These are phyloP conservation scores for Pachyrhynchus sulphureomaculatus DNA, from an alignment of 1,140 invertebrate species.

Conservation along the genomic window DNA sequence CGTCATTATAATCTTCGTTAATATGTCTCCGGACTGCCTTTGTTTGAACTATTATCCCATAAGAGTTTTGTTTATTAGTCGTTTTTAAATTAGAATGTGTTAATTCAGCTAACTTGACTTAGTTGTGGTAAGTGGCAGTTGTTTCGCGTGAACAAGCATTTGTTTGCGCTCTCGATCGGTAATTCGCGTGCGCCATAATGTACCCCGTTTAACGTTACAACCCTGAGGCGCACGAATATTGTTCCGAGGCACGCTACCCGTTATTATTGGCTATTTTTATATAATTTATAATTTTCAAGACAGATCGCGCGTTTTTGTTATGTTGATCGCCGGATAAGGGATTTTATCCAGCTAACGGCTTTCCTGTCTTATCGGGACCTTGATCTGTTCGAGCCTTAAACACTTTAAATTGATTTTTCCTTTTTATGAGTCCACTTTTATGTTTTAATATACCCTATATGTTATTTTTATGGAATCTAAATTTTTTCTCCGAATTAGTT, in stretches of 20 bases:
- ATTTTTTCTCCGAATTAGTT: too few species aligned
- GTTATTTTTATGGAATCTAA: too few species aligned
- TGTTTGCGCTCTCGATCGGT: slow-evolving; percentile 53
- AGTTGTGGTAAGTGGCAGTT: slow-evolving; percentile 51
- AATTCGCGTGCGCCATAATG: slow-evolving; percentile 52
- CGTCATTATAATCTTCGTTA: too few species aligned
- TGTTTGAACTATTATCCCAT: too few species aligned
- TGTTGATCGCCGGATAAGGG: slow-evolving; percentile 31
- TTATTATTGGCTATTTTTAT: slow-evolving; percentile 47
- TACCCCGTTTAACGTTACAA: slow-evolving; percentile 52
- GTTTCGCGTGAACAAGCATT: slow-evolving; percentile 54
- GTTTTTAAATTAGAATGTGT: slow-evolving; percentile 18
- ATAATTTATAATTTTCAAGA: slow-evolving; percentile 49
- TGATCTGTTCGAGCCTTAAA: slow-evolving; percentile 19
- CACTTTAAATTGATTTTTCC: slow-evolving; percentile 29
- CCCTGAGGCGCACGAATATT: slow-evolving; percentile 46
- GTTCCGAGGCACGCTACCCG: slow-evolving; percentile 43
- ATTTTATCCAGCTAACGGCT: slow-evolving; percentile 23
- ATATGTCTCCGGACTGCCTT: too few species aligned
- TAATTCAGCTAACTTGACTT: slow-evolving; percentile 37
- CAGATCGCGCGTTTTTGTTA: slow-evolving; percentile 37
- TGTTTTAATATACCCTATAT: too few species aligned
- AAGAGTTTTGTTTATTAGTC: too few species aligned
- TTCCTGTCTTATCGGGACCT: slow-evolving; percentile 13
- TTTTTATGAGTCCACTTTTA: too few species aligned